Conservation (phyloP, 2,113 vertebrate species). For the Oceanodroma tethys region DNA sequence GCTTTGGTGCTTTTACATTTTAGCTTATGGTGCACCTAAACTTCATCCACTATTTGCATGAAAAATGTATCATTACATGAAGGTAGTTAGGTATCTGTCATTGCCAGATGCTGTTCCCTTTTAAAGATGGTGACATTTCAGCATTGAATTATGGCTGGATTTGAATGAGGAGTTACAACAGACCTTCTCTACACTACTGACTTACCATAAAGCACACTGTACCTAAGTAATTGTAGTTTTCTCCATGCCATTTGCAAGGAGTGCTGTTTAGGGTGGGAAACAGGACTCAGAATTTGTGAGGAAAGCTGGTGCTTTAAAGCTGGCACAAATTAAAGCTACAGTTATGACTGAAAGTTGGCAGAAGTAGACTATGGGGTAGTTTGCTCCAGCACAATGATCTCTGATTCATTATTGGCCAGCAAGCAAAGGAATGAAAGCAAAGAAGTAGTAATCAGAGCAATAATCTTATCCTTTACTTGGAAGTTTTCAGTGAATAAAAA, state of each 20-base stretch:
- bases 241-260: background rate
- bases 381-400: background rate
- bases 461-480: background rate
- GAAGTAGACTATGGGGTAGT: background rate
- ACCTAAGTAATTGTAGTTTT: background rate
- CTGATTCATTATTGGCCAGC: background rate
- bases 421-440: background rate
- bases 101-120: constrained; percentile 6
- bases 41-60: background rate
- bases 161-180: background rate
- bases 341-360: background rate
- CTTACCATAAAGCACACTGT: background rate
- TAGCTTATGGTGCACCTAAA: background rate
- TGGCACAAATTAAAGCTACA: background rate
- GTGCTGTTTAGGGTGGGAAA: background rate
- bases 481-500: background rate
- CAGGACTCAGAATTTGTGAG: background rate
- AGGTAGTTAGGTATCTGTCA: constrained; percentile 38
- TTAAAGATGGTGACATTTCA: constrained; percentile 29
- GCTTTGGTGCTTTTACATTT: background rate
- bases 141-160: background rate
- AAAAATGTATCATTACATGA: background rate
- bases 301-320: background rate
- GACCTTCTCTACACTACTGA: background rate
- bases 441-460: background rate